Conservation (phyloP, 2,888 invertebrate genomes). For the Lutraria lutraria region DNA sequence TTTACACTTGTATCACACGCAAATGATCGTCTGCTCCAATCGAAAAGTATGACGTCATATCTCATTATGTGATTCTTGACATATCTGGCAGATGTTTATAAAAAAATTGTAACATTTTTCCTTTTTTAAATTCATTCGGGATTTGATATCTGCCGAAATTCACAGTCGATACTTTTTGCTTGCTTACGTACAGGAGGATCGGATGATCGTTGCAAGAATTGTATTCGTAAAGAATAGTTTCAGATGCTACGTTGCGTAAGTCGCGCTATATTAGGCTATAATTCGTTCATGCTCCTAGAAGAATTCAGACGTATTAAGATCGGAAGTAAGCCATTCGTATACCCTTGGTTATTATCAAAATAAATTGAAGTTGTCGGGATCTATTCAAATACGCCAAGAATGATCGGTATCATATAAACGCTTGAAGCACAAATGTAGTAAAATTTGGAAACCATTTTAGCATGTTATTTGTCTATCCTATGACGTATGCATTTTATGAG, state of each 20-base stretch:
- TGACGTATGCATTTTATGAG: constrained; percentile 18
- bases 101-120: neutral
- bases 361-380: neutral
- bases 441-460: neutral
- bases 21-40: neutral
- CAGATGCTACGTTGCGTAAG: neutral
- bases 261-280: neutral
- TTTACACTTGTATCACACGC: neutral
- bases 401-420: neutral
- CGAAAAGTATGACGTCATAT: neutral
- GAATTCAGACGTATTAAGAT: neutral
- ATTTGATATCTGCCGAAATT: neutral
- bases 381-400: neutral
- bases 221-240: neutral
- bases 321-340: neutral
- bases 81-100: neutral
- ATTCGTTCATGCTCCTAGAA: neutral
- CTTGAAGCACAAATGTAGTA: neutral
- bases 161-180: neutral
- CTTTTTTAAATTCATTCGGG: neutral
- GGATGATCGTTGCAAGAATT: neutral
- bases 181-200: neutral
- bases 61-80: neutral
- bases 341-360: constrained; percentile 6
- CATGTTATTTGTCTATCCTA: neutral